phyloP scores from a whole-genome alignment of 1,140 invertebrate species.

The Aporrectodea caliginosa region DNA sequence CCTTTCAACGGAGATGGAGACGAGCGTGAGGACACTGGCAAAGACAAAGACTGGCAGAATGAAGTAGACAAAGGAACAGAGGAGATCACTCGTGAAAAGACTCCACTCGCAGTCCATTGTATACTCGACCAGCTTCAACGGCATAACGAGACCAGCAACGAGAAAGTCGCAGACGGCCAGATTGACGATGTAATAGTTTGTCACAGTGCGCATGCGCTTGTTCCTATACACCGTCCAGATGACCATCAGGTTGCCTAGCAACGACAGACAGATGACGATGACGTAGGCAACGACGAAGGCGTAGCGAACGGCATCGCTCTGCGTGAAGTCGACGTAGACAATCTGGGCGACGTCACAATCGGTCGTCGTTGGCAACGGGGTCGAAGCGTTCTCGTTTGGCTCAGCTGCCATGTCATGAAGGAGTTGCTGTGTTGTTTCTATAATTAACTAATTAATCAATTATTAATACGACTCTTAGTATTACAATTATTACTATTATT shows the following conservation, averaged over 20 bases:
- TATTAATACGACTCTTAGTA: too few relatives aligned
- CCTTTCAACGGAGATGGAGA: slow-evolving; percentile 59
- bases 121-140: slow-evolving; percentile 57
- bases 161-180: slow-evolving; percentile 56
- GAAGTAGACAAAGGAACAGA: slow-evolving; percentile 55
- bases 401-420: too few relatives aligned
- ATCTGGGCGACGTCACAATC: too few relatives aligned
- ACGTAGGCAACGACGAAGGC: slow-evolving; percentile 50
- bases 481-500: too few relatives aligned
- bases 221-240: slow-evolving; percentile 51
- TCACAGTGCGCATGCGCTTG: slow-evolving; percentile 58
- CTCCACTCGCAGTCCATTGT: slow-evolving; percentile 36
- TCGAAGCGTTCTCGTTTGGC: too few relatives aligned
- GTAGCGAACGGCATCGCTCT: slow-evolving; percentile 27
- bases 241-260: slow-evolving; percentile 49
- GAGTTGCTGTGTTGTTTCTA: too few relatives aligned
- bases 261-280: slow-evolving; percentile 50
- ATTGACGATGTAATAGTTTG: slow-evolving; percentile 60
- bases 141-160: slow-evolving; percentile 57
- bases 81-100: slow-evolving; percentile 35
- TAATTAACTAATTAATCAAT: too few relatives aligned
- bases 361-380: too few relatives aligned
- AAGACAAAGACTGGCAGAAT: slow-evolving; percentile 58
- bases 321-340: slow-evolving; percentile 12
- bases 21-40: slow-evolving; percentile 54